Base-by-base conservation (phyloP, 2,888 invertebrate species). In the Tinea trinotella region DNA sequence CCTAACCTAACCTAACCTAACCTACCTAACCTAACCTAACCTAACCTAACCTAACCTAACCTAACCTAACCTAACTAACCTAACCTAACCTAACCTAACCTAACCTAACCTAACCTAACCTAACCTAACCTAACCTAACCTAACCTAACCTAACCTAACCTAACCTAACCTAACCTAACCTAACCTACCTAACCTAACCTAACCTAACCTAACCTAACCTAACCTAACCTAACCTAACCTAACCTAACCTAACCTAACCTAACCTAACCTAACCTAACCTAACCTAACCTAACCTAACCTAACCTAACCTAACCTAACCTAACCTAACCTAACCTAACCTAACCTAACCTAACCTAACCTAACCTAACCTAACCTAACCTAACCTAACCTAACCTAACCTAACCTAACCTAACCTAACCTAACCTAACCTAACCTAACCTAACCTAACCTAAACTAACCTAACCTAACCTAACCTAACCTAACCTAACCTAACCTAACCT, bases 201-300 rank as follows among this genome's bases (percentile, higher is more conserved):
- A 60, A 59, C 60, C 60, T 59, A 60, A 60, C 60, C 60, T 60
- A 60, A 59, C 59, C 59, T 59, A 59, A 60, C 59, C 60, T 59
- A 60, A 60, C 60, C 59, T 15, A 48, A 62, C 61, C 62, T 61
- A 62, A 61, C 62, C 62, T 60, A 63, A 60, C 62, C 60, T 59
- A 61, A 60, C 61, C 59, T 57, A 61, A 59, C 61, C 60, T 60
- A 63, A 60, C 60, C 59, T 59, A 62, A 61, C 62, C 61, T 62
- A 64, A 64, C 64, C 64, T 61, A 64, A 62, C 63, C 62, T 57
- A 59, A 59, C 60, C 61, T 59, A 59, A 61, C 60, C 61, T 60
- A 61, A 62, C 62, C 61, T 61, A 63, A 62, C 62, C 63, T 61
- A 61, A 62, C 63, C 62, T 60, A 64, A 61, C 62, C 61, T 60